Evolutionary conservation across 2,797 vertebrate genomes (phyloP).

Genomic region (Pelobates cultripes): DNA sequence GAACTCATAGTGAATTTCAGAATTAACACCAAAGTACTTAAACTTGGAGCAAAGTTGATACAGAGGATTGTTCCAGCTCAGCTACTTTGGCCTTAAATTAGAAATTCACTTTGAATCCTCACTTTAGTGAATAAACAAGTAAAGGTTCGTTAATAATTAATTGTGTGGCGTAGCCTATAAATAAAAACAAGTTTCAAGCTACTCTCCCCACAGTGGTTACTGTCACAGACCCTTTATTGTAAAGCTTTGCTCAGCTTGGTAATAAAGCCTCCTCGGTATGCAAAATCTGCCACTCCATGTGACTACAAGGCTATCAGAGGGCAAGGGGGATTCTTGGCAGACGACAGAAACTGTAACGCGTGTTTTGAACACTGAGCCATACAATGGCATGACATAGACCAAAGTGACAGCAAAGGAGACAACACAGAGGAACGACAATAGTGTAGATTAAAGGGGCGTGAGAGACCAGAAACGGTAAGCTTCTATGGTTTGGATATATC

Average conservation of each 20-base stretch:
- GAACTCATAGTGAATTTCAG: too few relatives aligned
- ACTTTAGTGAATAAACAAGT: too few relatives aligned
- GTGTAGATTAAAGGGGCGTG: conserved; percentile 6
- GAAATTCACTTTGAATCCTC: too few relatives aligned
- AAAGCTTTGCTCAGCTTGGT: not conserved
- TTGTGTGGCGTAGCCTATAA: too few relatives aligned
- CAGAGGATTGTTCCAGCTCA: too few relatives aligned
- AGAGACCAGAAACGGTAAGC: not conserved
- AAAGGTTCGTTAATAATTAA: too few relatives aligned
- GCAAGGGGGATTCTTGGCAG: not conserved
- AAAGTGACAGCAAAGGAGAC: not conserved
- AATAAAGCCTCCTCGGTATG: not conserved
- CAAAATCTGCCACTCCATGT: not conserved
- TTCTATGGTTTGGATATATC: not conserved
- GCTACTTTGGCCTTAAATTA: too few relatives aligned
- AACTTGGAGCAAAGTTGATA: too few relatives aligned
- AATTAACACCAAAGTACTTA: too few relatives aligned
- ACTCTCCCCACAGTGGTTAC: not conserved
- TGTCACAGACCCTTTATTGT: not conserved
- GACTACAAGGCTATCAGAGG: not conserved
- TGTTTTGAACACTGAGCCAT: not conserved
- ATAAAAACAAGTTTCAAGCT: too few relatives aligned
- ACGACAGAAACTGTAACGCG: not conserved
- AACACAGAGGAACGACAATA: not conserved
- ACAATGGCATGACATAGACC: not conserved